phyloP scores from a whole-genome alignment of 92 coral and sea anemone species.

The Porites divaricata region DNA sequence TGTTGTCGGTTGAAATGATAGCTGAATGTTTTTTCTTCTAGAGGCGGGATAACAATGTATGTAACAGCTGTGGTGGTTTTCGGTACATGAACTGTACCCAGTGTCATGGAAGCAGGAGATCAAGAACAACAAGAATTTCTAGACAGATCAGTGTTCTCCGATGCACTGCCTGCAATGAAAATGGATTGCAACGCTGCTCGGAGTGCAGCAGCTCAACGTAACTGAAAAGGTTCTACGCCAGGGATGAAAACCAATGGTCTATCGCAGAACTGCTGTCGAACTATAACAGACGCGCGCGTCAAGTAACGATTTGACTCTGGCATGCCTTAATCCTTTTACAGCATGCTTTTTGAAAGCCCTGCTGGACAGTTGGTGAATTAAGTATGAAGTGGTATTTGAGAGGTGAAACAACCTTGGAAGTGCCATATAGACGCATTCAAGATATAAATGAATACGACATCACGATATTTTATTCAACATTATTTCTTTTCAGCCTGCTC shows the following conservation, averaged over 20 bases:
- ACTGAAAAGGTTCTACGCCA: neutral
- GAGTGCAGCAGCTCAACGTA: conserved; percentile 60
- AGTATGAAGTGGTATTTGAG: no score
- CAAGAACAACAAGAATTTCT: conserved; percentile 85
- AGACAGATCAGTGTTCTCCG: conserved; percentile 88
- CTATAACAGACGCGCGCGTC: neutral
- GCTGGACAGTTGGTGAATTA: no score
- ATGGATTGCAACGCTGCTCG: conserved; percentile 87
- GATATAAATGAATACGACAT: no score
- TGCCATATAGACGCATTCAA: no score
- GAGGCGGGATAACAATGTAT: conserved; percentile 61
- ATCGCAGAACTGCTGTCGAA: neutral
- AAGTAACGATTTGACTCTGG: neutral
- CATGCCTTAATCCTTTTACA: neutral
- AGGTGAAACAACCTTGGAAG: no score
- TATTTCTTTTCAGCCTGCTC: no score
- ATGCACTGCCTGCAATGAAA: conserved; percentile 93
- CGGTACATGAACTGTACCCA: conserved; percentile 81
- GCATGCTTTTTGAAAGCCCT: no score
- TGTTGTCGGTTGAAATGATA: no score
- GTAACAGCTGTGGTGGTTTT: conserved; percentile 92
- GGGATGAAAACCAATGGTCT: neutral
- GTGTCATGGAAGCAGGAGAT: conserved; percentile 93
- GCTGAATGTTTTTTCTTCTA: conserved; percentile 6
- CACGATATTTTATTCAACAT: no score